Percentiles rank a stretch among this genome's conserved stretches.
Evolutionary conservation across 2,113 vertebrate genomes (phyloP).

Genomic region (Polypterus senegalus): DNA sequence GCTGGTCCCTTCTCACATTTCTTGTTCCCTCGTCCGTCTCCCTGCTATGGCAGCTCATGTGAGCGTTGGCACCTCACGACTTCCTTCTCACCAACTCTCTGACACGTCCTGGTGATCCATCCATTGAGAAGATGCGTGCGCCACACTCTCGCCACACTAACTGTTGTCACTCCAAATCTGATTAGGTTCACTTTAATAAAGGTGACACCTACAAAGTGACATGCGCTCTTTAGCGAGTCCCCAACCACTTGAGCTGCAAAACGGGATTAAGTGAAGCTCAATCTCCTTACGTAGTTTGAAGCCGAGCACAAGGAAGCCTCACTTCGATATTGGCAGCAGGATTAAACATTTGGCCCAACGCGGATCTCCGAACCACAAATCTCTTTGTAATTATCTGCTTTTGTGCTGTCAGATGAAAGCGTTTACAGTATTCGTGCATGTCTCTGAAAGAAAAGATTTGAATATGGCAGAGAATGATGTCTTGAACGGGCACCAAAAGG

Average conservation of each 20-base stretch:
- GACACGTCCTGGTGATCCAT: no score
- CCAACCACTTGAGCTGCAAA: constrained; percentile 34
- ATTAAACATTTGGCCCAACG: constrained; percentile 47
- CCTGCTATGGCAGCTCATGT: no score
- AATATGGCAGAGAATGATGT: constrained; percentile 33
- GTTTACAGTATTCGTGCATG: constrained; percentile 27
- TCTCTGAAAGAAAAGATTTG: constrained; percentile 29
- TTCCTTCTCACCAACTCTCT: no score
- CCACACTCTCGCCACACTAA: no score
- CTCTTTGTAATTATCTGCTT: constrained; percentile 35
- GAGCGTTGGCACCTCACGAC: no score
- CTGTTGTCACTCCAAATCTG: no score
- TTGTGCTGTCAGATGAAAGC: constrained; percentile 27
- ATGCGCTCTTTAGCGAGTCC: neutral
- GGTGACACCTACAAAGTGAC: no score
- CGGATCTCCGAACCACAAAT: constrained; percentile 34
- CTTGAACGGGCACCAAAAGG: constrained; percentile 35
- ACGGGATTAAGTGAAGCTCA: constrained; percentile 44
- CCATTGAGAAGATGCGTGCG: no score
- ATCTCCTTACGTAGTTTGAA: constrained; percentile 44
- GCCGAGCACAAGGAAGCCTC: constrained; percentile 40
- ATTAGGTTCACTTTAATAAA: no score
- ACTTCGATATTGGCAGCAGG: constrained; percentile 42
- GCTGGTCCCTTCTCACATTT: no score
- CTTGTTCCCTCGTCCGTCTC: no score